Evolutionary conservation across 1,140 invertebrate species (phyloP), one percentile per base, ranked within the genome.

Genomic region (Calliopsis andreniformis): DNA sequence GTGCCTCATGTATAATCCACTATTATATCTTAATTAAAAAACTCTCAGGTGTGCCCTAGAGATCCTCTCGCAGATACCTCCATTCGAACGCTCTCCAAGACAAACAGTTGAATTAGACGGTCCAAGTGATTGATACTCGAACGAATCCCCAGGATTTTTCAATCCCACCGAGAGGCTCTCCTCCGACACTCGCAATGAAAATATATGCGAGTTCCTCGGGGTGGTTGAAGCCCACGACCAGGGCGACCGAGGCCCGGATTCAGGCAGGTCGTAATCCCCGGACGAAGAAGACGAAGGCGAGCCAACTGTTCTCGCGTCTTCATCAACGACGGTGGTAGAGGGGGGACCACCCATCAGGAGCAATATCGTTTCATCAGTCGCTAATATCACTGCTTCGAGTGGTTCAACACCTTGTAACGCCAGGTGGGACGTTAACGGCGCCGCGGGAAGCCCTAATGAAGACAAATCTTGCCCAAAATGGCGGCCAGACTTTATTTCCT

Each of bases 401-500:
- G 80, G 83, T 78, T 89, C 87, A 86, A 90, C 89, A 90, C 90
- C 89, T 90, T 83, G 80, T 89, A 89, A 87, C 86, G 84, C 89
- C 89, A 90, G 89, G 89, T 89, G 85, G 86, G 76, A 88, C 79
- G 78, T 84, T 82, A 78, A 83, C 82, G 84, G 83, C 84, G 82
- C 86, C 87, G 86, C 87, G 86, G 89, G 89, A 90, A 88, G 87
- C 85, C 89, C 87, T 91, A 91, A 92, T 91, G 91, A 92, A 92
- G 91, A 92, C 87, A 89, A 91, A 92, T 92, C 86, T 89, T 80
- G 84, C 85, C 84, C 68, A 89, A 88, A 85, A 90, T 90, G 87
- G 86, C 87, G 82, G 75, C 81, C 82, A 76, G 86, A 87, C 82
- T 84, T n/a, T 86, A 87, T 89, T 90, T 89, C 86, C 87, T 69